Base-by-base conservation (phyloP, 2,113 vertebrate genomes). In the Lepidothrix coronata region DNA sequence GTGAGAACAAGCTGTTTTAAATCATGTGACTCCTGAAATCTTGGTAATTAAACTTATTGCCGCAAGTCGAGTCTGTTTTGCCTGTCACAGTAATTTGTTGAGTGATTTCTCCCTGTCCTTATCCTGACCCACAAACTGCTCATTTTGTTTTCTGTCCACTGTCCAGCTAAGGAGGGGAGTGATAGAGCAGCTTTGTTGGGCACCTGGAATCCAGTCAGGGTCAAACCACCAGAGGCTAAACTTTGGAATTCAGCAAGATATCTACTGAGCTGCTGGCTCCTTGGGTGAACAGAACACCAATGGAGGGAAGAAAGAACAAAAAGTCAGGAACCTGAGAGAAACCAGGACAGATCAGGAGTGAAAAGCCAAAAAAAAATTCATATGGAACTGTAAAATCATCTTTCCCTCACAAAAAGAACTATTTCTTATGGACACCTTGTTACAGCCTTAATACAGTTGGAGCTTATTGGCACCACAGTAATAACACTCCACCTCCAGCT, bases 81-180 rank as follows among this genome's bases (percentile, higher is more conserved):
- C 10, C 61, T 1, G 1, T 61, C 28, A 39, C 28, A 61, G 9
- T 10, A 44, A 61, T 15, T n/a, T n/a, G 11, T 18, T 54, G n/a
- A 41, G 11, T 41, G 62, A 48, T 25, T 13, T 12, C 9, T 39
- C 27, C 11, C 37, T 39, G 12, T 78, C 33, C 7, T 28, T 37
- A 37, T 20, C 37, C 13, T 11, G 1, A 43, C 7, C 35, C 49
- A 43, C 0, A 0, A 71, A 6, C 4, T 13, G 17, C 72, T 65
- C 25, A 8, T 44, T 35, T 2, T 44, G 39, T 85, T 66, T 79
- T 46, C 24, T 52, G 17, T 52, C 11, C 9, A 17, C 21, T 72
- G 23, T 59, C 70, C 35, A 58, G 11, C 51, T 85, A 33, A 39
- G 28, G 12, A 77, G 14, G 25, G 17, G 8, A 44, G 33, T 30